A percentile compares a stretch with the other conserved stretches of the same genome.
Conservation (phyloP, 2,797 vertebrate species). For the Enteromius trimaculatus region DNA sequence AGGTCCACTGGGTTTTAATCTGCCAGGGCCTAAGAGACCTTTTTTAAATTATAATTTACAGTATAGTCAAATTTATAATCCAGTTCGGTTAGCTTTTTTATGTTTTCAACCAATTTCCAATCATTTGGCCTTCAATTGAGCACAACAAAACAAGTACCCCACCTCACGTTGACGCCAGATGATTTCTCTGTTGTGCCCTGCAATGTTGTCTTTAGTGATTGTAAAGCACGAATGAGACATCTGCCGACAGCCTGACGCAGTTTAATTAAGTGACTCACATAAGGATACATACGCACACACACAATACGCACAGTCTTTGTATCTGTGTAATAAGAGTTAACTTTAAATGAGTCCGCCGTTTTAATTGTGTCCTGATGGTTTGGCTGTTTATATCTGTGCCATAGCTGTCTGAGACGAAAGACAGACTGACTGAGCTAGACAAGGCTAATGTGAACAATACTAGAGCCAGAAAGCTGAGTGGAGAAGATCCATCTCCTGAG, state of each 20-base stretch:
- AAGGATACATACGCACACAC: not conserved
- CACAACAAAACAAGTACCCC: not conserved
- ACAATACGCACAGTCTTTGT: not conserved
- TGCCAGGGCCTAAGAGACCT: not conserved
- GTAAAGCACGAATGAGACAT: constrained; percentile 59
- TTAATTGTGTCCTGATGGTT: constrained; percentile 16
- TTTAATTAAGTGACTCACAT: not conserved
- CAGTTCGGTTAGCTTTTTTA: not conserved
- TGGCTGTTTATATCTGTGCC: constrained; percentile 46
- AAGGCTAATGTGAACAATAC: constrained; percentile 68
- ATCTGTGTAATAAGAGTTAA: not conserved
- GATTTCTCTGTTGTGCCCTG: constrained; percentile 30
- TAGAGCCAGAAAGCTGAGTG: constrained; percentile 72
- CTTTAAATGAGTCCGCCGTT: not conserved
- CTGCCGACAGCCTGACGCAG: constrained; percentile 61
- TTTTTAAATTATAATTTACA: not conserved
- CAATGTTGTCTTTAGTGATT: constrained; percentile 63
- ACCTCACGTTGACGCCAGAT: constrained; percentile 1
- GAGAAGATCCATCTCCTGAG: constrained; percentile 78
- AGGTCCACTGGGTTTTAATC: not conserved
- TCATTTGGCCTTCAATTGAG: not conserved
- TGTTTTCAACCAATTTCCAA: not conserved
- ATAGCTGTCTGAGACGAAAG: constrained; percentile 86
- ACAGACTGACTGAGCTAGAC: constrained; percentile 78
- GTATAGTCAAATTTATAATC: not conserved